Base-by-base conservation (phyloP, 2,888 invertebrate species). In the Helleia helle region DNA sequence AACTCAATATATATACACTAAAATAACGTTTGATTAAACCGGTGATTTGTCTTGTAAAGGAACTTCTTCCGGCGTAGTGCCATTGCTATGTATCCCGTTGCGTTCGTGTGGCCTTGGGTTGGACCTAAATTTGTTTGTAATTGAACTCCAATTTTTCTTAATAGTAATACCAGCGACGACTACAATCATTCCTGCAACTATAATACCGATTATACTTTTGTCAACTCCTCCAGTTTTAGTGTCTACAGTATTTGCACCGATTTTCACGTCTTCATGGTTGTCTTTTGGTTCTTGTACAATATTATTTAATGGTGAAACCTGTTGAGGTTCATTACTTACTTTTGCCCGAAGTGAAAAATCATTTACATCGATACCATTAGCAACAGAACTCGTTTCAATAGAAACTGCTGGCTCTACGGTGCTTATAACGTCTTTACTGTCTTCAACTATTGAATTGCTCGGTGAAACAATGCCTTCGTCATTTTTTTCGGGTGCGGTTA, bases 81-180 rank as follows among this genome's bases (percentile, higher is more conserved):
- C 58, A 31, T 56, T 71, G 12, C 12, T 34, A 12, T 22, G 34
- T 6, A 34, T 22, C 7, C 54, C 61, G 25, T 59, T 55, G 22
- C 71, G 64, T 13, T 73, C 77, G 45, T 65, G 69, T 3, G 71
- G 66, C 28, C 75, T 66, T 8, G 76, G 71, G 5, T 71, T 58
- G 6, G 80, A 77, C 49, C 69, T 69, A 47, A 80, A 83, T 40
- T 66, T 57, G 41, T 73, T 79, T 48, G 54, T 76, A 26, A 86
- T 80, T n/a, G 80, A 79, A 52, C 79, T 86, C 76, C 87, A 86
- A 58, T 86, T 87, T 64, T 87, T 87, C 58, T 87, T 87, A 6
- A 86, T 71, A 8, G 83, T 77, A 38, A 88, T 85, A 9, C 81
- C 86, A 8, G 85, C 85, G 1, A 85, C 73, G 1, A 87, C 77